These are phyloP conservation scores for Emys orbicularis DNA, from an alignment of 2,797 vertebrate genomes.

Conservation along the genomic window DNA sequence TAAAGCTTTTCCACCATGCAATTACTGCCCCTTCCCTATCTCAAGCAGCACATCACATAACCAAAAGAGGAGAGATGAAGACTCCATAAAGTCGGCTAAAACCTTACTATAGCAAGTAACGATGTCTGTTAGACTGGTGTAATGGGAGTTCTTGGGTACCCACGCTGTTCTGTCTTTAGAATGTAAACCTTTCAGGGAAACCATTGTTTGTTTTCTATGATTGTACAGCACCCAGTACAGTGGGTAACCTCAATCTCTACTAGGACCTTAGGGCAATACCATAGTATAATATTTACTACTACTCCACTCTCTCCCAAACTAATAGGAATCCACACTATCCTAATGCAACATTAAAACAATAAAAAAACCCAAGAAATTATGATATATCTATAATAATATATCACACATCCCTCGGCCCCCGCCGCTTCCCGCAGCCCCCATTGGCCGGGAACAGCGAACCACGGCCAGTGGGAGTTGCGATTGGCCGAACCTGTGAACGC, in stretches of 20 bases:
- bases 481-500: too few species aligned
- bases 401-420: too few species aligned
- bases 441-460: too few species aligned
- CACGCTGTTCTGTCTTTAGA: background rate
- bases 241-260: background rate
- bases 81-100: conserved; percentile 5
- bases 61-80: background rate
- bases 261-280: background rate
- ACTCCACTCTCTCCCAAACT: background rate
- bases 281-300: background rate
- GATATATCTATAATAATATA: background rate
- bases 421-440: too few species aligned
- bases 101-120: background rate
- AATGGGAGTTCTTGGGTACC: background rate
- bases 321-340: background rate
- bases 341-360: conserved; percentile 27
- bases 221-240: background rate
- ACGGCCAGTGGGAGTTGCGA: too few species aligned
- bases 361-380: background rate
- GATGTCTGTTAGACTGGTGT: background rate
- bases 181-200: background rate
- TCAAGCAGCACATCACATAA: conserved; percentile 13
- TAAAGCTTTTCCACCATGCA: conserved; percentile 47
- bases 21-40: conserved; percentile 17
- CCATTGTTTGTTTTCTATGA: background rate